A percentile compares a stretch with the other conserved stretches of the same genome.
phyloP scores from a whole-genome alignment of 1,140 invertebrate genomes.

The Brachionus plicatilis region DNA sequence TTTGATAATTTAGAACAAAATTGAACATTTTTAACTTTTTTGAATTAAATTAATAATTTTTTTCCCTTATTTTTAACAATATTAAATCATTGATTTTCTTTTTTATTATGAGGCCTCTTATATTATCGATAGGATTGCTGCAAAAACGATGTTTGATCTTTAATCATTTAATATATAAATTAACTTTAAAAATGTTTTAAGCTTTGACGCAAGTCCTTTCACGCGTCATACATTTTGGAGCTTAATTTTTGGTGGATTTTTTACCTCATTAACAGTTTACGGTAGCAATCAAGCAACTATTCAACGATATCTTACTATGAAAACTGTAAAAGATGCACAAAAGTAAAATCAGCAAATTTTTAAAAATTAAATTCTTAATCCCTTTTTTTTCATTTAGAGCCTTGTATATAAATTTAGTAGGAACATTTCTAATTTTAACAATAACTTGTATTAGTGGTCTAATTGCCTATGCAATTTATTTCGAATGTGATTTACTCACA shows the following conservation, averaged over 20 bases:
- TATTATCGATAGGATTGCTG: no score
- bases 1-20: no score
- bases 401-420: constrained; percentile 30
- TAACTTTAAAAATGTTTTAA: not conserved
- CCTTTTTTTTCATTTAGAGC: constrained; percentile 15
- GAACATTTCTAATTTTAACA: constrained; percentile 26
- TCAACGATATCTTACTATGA: constrained; percentile 79
- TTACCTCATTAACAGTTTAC: constrained; percentile 85
- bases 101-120: no score
- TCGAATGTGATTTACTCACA: constrained; percentile 41
- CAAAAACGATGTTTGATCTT: no score
- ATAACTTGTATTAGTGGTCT: constrained; percentile 39
- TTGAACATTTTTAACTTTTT: no score
- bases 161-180: no score
- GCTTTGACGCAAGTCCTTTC: constrained; percentile 64
- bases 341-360: constrained; percentile 8
- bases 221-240: constrained; percentile 84
- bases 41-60: no score
- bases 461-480: constrained; percentile 41
- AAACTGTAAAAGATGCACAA: constrained; percentile 63
- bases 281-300: constrained; percentile 87
- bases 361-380: not conserved
- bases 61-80: no score
- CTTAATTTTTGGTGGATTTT: constrained; percentile 77
- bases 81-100: no score